A percentile compares a stretch with the other conserved stretches of the same genome.
Evolutionary conservation across 2,888 invertebrate genomes (phyloP).

Genomic region (Stomorhina lunata): DNA sequence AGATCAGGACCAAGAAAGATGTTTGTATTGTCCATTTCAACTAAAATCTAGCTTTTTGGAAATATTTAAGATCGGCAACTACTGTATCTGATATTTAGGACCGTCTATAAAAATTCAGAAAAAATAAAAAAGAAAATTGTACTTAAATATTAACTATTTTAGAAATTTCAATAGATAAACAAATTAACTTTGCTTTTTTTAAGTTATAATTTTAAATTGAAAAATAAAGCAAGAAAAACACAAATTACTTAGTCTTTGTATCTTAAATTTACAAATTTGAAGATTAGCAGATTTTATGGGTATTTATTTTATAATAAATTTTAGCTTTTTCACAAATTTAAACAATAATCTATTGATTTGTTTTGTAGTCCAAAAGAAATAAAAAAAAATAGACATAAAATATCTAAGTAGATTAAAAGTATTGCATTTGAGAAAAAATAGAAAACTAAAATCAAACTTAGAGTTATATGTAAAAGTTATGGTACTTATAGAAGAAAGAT

Average conservation of each 20-base stretch:
- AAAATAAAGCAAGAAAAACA: constrained; percentile 26
- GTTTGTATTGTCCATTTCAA: too few relatives aligned
- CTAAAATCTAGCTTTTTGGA: too few relatives aligned
- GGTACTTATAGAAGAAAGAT: constrained; percentile 28
- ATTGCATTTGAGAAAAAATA: too few relatives aligned
- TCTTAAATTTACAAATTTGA: constrained; percentile 54
- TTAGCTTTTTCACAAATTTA: constrained; percentile 25
- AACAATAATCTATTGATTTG: constrained; percentile 53
- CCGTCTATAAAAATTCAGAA: too few relatives aligned
- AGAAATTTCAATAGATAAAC: neutral
- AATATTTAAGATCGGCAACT: too few relatives aligned
- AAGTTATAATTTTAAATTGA: too few relatives aligned
- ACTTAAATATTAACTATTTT: constrained; percentile 24
- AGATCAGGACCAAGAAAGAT: too few relatives aligned
- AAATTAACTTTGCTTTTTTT: neutral
- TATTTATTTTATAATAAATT: constrained; percentile 13
- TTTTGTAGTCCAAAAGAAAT: constrained; percentile 33
- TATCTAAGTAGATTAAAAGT: constrained; percentile 30
- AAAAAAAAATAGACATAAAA: constrained; percentile 30
- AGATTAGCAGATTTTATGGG: constrained; percentile 32
- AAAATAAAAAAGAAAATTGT: too few relatives aligned
- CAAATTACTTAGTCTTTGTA: constrained; percentile 43
- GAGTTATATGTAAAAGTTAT: constrained; percentile 4
- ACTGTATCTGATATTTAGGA: too few relatives aligned
- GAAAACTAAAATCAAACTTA: too few relatives aligned